These are phyloP conservation scores for Nesoenas mayeri DNA, from an alignment of 2,113 vertebrate species.

Conservation along the genomic window DNA sequence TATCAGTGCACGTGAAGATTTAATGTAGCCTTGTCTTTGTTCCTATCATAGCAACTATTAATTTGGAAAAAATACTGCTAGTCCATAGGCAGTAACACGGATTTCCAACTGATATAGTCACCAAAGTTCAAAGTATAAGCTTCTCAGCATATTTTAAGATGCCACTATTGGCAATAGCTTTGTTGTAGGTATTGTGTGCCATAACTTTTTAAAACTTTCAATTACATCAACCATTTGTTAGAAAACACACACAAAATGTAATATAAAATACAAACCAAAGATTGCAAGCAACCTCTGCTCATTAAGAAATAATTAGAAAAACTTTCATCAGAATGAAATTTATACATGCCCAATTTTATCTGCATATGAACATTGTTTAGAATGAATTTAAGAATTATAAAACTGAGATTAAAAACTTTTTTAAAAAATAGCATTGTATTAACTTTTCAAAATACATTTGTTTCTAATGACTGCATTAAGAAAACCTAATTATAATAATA, in stretches of 20 bases:
- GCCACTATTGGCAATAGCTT: neutral
- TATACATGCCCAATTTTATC: neutral
- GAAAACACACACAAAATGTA: neutral
- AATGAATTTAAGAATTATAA: neutral
- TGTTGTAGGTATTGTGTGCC: neutral
- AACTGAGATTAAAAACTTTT: neutral
- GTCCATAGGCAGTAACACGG: neutral
- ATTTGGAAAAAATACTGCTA: neutral
- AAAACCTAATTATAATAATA: neutral
- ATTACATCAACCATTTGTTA: neutral
- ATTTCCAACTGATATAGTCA: neutral
- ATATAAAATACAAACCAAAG: neutral
- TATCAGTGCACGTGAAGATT: neutral
- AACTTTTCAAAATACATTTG: neutral
- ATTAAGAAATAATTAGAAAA: neutral
- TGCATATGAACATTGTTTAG: neutral
- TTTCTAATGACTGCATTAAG: neutral
- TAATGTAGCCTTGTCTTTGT: neutral
- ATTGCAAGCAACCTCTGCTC: neutral
- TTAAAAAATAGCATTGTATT: neutral
- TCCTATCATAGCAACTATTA: neutral
- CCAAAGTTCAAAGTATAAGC: neutral
- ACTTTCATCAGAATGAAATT: neutral
- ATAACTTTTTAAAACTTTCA: neutral
- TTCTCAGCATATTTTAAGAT: neutral